phyloP scores from a whole-genome alignment of 2,888 invertebrate genomes.

The Dasysyrphus tricinctus region DNA sequence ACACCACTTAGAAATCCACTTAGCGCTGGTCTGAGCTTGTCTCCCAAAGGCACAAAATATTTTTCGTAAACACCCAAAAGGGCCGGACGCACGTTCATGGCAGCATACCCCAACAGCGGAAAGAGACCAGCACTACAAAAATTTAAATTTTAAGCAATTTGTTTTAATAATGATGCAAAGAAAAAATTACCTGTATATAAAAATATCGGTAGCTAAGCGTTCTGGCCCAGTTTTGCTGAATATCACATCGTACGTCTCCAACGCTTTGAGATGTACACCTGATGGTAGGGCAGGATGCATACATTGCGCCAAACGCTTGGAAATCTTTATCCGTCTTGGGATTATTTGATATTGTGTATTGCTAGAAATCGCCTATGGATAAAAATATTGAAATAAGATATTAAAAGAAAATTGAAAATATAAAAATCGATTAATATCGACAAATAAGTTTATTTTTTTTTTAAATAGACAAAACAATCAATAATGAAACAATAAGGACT shows the following conservation, averaged over 20 bases:
- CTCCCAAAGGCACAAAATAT: slow-evolving; percentile 93
- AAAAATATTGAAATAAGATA: slow-evolving; percentile 10
- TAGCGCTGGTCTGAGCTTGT: slow-evolving; percentile 88
- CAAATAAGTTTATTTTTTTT: too few relatives aligned
- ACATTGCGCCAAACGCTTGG: slow-evolving; percentile 95
- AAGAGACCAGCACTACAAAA: slow-evolving; percentile 88
- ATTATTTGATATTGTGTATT: slow-evolving; percentile 93
- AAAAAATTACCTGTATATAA: slow-evolving; percentile 89
- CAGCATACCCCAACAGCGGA: slow-evolving; percentile 94
- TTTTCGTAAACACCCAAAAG: slow-evolving; percentile 93
- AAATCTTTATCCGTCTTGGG: slow-evolving; percentile 93
- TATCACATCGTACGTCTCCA: slow-evolving; percentile 95
- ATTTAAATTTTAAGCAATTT: background rate
- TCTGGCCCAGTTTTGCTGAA: slow-evolving; percentile 94
- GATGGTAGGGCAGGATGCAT: slow-evolving; percentile 96
- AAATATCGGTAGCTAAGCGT: slow-evolving; percentile 91
- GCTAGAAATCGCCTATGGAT: slow-evolving; percentile 88
- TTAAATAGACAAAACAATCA: too few relatives aligned
- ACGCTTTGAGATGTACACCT: slow-evolving; percentile 95
- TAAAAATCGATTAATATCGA: too few relatives aligned
- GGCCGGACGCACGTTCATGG: slow-evolving; percentile 94
- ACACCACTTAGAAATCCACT: slow-evolving; percentile 94
- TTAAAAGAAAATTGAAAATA: background rate
- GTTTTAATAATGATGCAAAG: background rate
- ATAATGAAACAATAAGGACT: too few relatives aligned